These are phyloP conservation scores for Holacanthella duospinosa DNA, from an alignment of 2,888 invertebrate genomes.

Conservation along the genomic window DNA sequence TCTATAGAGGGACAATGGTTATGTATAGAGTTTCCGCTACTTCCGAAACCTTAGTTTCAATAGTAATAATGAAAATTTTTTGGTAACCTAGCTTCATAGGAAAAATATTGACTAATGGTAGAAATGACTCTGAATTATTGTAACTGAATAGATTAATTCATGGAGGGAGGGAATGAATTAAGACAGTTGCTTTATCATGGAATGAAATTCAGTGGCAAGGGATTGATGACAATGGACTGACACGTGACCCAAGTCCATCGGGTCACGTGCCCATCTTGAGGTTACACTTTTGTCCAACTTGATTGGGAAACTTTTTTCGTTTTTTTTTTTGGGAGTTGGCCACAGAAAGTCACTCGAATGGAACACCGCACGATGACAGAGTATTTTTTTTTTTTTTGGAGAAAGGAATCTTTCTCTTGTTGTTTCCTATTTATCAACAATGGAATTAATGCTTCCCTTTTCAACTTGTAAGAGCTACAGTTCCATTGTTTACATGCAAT, in stretches of 20 bases:
- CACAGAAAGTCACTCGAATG: background rate
- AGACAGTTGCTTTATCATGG: background rate
- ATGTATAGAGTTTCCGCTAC: background rate
- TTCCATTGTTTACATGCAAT: background rate
- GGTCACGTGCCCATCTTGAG: conserved; percentile 1
- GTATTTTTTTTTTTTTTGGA: background rate
- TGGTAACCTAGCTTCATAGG: background rate
- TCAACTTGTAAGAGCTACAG: background rate
- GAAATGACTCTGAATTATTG: background rate
- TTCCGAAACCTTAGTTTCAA: background rate
- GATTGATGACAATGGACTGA: background rate
- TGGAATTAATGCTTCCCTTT: conserved; percentile 2
- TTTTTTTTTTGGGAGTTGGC: background rate
- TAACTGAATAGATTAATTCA: background rate
- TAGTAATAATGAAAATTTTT: background rate
- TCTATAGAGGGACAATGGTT: background rate
- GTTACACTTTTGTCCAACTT: background rate
- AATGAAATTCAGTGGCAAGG: no score
- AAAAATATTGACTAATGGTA: background rate
- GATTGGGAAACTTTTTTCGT: background rate
- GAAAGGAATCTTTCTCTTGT: background rate
- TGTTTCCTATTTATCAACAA: background rate
- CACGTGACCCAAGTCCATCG: background rate
- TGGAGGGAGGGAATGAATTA: background rate
- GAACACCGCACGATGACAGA: background rate